Evolutionary conservation across 2,888 invertebrate species (phyloP), one percentile per base, ranked within the genome.

Genomic region (Melolontha melolontha): DNA sequence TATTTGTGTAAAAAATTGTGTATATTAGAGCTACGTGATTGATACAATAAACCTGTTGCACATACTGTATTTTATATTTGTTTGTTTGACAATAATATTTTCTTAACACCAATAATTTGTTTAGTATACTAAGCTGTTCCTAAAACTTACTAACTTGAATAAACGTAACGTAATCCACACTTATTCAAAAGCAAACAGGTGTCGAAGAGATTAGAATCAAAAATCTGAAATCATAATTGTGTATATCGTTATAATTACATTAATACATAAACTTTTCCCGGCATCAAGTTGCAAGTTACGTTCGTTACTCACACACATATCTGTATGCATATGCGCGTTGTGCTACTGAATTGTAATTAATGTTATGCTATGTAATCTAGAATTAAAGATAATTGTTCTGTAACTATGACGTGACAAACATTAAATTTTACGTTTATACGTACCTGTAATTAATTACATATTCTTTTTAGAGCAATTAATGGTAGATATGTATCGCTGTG

Each of bases 1-100:
- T 54, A 54, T 54, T 54, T 54, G 39, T 39, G 40, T 54, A 54
- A 54, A 54, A 54, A 54, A 54, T 54, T 54, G 54, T 34, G 54
- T 8, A 14, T 54, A 54, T 54, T 54, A 54, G 54, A 16, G 16
- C 17, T 54, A 54, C 54, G 54, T 54, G 54, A 54, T 54, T 54
- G 54, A 54, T 54, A 54, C 54, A 54, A 54, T 54, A 54, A 39
- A 34, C 16, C 39, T 54, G 12, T 39, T 16, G 39, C 54, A 54
- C 54, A 34, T 54, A 39, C 54, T 51, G 51, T 16, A 29, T 16
- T 29, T 29, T 10, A 29, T 54, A 54, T 39, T 34, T 54, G 54
- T 54, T 39, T 54, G 34, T 54, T 54, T 39, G 7, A 39, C 40
- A 54, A 54, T 54, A 54, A 54, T 40, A 40, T 54, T 54, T 34